Evolutionary conservation across 1,140 invertebrate species (phyloP).

Genomic region (Pinna nobilis): DNA sequence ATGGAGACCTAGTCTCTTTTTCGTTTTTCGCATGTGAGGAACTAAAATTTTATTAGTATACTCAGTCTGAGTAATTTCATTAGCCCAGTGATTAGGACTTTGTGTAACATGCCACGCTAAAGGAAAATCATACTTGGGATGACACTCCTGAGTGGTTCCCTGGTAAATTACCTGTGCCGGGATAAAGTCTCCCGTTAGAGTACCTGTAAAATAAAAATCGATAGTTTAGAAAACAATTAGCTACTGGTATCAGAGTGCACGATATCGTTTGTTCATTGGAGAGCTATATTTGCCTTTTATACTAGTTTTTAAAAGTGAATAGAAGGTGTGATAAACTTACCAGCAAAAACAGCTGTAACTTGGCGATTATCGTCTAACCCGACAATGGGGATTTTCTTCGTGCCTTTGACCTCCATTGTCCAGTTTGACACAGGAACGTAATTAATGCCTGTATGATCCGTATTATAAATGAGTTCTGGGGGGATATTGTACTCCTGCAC

Average conservation of each 20-base stretch:
- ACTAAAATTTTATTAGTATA: too few relatives aligned
- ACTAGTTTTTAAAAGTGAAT: too few relatives aligned
- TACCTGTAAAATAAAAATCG: background rate
- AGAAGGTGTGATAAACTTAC: too few relatives aligned
- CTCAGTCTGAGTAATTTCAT: too few relatives aligned
- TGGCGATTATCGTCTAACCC: background rate
- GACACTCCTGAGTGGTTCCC: conserved; percentile 4
- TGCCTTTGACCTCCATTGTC: conserved; percentile 15
- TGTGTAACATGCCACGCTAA: too few relatives aligned
- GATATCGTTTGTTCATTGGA: too few relatives aligned
- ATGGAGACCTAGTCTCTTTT: too few relatives aligned
- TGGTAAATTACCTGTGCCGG: conserved; percentile 10
- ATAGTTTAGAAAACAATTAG: background rate
- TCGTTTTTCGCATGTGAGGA: too few relatives aligned
- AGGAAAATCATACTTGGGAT: conserved; percentile 3
- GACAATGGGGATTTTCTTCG: background rate
- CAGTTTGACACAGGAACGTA: conserved; percentile 9
- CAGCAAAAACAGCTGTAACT: background rate
- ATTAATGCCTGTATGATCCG: conserved; percentile 1
- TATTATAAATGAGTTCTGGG: conserved; percentile 13
- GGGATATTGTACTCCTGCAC: conserved; percentile 11
- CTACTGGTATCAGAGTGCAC: too few relatives aligned
- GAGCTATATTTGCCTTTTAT: too few relatives aligned
- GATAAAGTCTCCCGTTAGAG: conserved; percentile 2
- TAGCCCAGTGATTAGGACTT: too few relatives aligned